Percentiles rank a stretch among this genome's conserved stretches.
These are phyloP conservation scores for Pavo muticus DNA, from an alignment of 2,113 vertebrate species.

Conservation along the genomic window DNA sequence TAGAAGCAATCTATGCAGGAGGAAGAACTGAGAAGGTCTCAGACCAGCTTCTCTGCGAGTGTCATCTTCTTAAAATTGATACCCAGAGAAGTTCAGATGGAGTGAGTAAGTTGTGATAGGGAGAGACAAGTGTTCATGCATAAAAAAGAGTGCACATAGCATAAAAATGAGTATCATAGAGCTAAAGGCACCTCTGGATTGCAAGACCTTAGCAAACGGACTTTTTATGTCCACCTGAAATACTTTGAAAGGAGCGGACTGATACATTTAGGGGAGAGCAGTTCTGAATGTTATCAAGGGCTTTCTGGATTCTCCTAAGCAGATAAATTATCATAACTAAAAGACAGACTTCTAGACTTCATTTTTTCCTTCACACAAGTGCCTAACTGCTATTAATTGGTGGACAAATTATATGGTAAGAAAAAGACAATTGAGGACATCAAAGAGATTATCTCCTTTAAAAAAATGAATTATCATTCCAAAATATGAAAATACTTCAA, in stretches of 20 bases:
- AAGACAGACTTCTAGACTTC: rapidly evolving
- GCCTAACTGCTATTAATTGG: neutral
- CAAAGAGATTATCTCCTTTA: neutral
- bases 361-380: neutral
- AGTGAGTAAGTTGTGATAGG: neutral
- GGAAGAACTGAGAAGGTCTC: neutral
- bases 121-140: neutral
- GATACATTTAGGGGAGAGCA: neutral
- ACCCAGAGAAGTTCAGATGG: neutral
- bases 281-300: neutral
- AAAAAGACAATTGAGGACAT: neutral
- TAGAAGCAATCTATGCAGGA: neutral
- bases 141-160: neutral
- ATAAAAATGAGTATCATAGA: neutral
- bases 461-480: neutral
- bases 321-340: neutral
- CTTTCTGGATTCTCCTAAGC: neutral
- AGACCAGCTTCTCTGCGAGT: neutral
- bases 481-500: neutral
- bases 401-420: neutral
- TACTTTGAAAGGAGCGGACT: neutral
- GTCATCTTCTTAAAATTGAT: neutral
- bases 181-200: neutral
- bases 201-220: neutral
- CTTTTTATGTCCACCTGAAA: neutral